Percentiles rank a stretch among this genome's conserved stretches.
Evolutionary conservation across 2,113 vertebrate genomes (phyloP).

Genomic region (Taurulus bubalis): DNA sequence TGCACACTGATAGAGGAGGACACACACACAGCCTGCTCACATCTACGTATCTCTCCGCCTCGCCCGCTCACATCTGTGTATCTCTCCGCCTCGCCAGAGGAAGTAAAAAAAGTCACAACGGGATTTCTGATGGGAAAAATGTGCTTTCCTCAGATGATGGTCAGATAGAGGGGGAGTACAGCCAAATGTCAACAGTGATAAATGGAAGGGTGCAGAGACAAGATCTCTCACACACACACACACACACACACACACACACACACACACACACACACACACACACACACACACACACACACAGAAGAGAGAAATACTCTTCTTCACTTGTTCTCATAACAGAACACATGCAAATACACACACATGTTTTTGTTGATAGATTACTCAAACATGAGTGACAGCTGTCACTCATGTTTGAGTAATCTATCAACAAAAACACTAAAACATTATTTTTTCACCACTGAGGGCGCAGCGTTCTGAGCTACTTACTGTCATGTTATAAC

Average conservation of each 20-base stretch:
- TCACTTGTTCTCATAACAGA: constrained; percentile 19
- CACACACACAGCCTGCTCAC: constrained; percentile 54
- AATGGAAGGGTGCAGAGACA: constrained; percentile 82
- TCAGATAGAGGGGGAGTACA: constrained; percentile 80
- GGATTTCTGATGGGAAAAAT: constrained; percentile 87
- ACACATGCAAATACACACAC: constrained; percentile 38
- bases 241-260: constrained; percentile 48
- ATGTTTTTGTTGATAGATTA: too few relatives aligned
- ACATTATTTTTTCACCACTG: too few relatives aligned
- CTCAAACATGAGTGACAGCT: constrained; percentile 1
- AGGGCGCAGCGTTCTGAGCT: too few relatives aligned
- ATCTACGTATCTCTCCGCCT: constrained; percentile 74
- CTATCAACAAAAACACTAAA: too few relatives aligned
- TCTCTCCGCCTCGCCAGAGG: constrained; percentile 71
- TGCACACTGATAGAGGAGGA: constrained; percentile 57
- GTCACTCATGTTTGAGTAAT: constrained; percentile 37
- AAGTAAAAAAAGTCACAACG: constrained; percentile 83
- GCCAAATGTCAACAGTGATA: constrained; percentile 87
- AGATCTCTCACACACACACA: constrained; percentile 69
- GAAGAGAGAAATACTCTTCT: constrained; percentile 34
- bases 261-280: constrained; percentile 55
- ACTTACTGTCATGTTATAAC: too few relatives aligned
- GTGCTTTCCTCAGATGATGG: constrained; percentile 86
- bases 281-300: constrained; percentile 49
- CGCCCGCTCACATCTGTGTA: constrained; percentile 72